These are phyloP conservation scores for Morpho helenor DNA, from an alignment of 2,888 invertebrate genomes.

Conservation along the genomic window DNA sequence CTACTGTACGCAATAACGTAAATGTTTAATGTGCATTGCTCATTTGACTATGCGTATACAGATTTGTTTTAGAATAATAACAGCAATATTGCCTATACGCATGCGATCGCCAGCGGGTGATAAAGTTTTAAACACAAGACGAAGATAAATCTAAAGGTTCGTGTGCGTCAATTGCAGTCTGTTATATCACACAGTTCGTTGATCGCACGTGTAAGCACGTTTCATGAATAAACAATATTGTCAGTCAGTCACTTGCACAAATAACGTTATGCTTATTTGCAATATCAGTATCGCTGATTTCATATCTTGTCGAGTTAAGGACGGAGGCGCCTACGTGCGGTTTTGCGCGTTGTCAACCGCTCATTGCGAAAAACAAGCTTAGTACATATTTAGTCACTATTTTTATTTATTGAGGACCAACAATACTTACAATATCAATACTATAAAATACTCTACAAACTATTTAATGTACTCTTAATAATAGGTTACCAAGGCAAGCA, in stretches of 20 bases:
- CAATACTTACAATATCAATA: too few species aligned
- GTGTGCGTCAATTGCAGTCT: conserved; percentile 25
- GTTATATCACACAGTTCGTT: conserved; percentile 34
- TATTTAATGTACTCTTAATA: too few species aligned
- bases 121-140: conserved; percentile 3
- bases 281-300: conserved; percentile 39
- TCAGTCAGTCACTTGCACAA: conserved; percentile 33
- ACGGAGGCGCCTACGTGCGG: conserved; percentile 66
- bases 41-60: background rate
- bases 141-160: conserved; percentile 12
- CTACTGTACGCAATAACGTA: background rate
- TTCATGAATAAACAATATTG: conserved; percentile 37
- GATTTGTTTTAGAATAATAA: conserved; percentile 1
- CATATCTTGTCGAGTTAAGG: conserved; percentile 35
- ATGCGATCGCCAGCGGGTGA: background rate
- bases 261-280: conserved; percentile 31
- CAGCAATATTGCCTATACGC: conserved; percentile 9
- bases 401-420: too few species aligned
- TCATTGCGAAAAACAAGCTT: background rate
- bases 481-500: too few species aligned
- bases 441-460: too few species aligned
- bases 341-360: conserved; percentile 52
- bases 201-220: conserved; percentile 34
- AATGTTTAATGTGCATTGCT: conserved; percentile 10
- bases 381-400: too few species aligned